Base-by-base conservation (phyloP, 2,797 vertebrate genomes). In the Orientallactaga sibirica region DNA sequence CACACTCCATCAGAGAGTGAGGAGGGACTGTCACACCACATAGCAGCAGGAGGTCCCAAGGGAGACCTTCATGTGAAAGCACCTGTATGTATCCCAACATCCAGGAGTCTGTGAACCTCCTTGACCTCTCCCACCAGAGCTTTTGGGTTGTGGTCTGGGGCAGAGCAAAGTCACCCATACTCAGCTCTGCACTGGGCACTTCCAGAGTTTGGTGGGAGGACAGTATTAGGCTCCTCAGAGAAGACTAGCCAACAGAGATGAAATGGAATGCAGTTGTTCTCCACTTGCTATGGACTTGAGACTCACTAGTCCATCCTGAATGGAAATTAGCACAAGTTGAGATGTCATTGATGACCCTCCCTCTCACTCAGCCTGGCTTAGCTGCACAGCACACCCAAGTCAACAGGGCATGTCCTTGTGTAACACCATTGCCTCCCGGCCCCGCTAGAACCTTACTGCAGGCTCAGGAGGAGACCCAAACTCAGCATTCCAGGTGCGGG, bases 21-120 rank as follows among this genome's bases (percentile, higher is more conserved):
- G 52, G 64, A 75, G 43, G 62, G 2, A 15, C 27, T 24, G 1
- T 1, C 58, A 14, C 29, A 6, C 9, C 8, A 7, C 22, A 37
- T 16, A 0, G 27, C 24, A n/a, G 66, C 33, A 29, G 84, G 8
- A 62, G 55, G 55, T 16, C 55, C 25, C 0, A 7, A 41, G 83
- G 52, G 29, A 67, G 48, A 33, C 19, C 25, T 16, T 19, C 11
- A 0, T 20, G 33, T 4, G 14, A 8, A 41, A 24, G 0, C 6
- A 27, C 10, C 66, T 9, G 4, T 27, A 8, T 29, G 5, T 8
- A 1, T 7, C 33, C 16, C 16, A 20, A 0, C 41, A 19, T 8
- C 10, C 52, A 22, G 52, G 4, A 5, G 55, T 61, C 52, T 12
- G 15, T 25, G 0, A 12, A 70, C 37, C 19, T 10, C 71, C 70